These are phyloP conservation scores for Parnassius smintheus DNA, from an alignment of 2,888 invertebrate genomes.

Conservation along the genomic window DNA sequence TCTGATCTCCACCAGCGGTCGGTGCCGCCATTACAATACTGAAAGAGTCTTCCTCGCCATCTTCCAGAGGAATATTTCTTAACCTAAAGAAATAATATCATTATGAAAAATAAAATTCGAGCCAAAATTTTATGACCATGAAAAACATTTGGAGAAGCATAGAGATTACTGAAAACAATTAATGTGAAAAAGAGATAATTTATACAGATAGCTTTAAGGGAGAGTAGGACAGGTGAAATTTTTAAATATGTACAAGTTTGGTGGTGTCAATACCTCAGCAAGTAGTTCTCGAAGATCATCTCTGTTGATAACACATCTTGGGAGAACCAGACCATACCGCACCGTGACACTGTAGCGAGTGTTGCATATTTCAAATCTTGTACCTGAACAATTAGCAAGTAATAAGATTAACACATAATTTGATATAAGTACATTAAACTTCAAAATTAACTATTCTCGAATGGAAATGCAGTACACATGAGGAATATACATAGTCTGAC, in stretches of 20 bases:
- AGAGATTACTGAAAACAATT: too few relatives aligned
- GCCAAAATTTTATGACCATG: too few relatives aligned
- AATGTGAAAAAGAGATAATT: too few relatives aligned
- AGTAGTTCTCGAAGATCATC: conserved; percentile 99
- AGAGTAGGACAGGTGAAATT: too few relatives aligned
- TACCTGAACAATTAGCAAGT: conserved; percentile 47
- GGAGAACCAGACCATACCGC: conserved; percentile 99
- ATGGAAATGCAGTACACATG: too few relatives aligned
- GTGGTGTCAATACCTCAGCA: conserved; percentile 75
- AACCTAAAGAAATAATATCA: conserved; percentile 72
- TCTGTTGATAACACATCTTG: conserved; percentile 99
- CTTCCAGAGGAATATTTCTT: conserved; percentile 92
- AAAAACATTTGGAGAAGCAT: too few relatives aligned
- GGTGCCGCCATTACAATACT: conserved; percentile 82
- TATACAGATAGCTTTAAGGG: too few relatives aligned
- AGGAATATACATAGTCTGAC: too few relatives aligned
- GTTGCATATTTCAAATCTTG: conserved; percentile 99
- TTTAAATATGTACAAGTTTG: background rate
- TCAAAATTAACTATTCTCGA: too few relatives aligned
- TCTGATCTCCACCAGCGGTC: conserved; percentile 79
- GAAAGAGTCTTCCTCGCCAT: conserved; percentile 90
- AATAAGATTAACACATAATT: background rate
- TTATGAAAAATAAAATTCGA: too few relatives aligned
- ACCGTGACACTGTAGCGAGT: conserved; percentile 98
- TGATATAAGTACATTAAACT: background rate